phyloP scores from a whole-genome alignment of 2,888 invertebrate genomes.

The Yponomeuta cagnagella region DNA sequence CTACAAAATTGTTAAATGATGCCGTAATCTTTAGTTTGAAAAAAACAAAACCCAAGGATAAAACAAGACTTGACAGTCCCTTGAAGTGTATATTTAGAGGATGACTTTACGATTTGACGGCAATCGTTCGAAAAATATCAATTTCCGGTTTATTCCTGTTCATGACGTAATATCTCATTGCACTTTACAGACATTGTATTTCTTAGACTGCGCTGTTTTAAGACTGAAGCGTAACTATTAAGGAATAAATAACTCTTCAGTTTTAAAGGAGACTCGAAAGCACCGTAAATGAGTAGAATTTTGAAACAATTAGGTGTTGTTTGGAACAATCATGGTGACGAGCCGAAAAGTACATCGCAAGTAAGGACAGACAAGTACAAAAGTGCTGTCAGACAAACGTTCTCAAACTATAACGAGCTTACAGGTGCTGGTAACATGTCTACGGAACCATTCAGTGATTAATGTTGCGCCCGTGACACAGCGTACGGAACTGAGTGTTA shows the following conservation, averaged over 20 bases:
- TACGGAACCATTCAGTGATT: constrained; percentile 59
- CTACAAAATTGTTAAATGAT: too few species aligned
- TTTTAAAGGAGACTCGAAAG: too few species aligned
- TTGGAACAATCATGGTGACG: constrained; percentile 31
- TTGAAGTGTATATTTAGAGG: too few species aligned
- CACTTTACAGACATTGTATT: not conserved
- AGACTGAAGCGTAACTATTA: too few species aligned
- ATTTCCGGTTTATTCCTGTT: not conserved
- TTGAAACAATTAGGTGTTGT: not conserved
- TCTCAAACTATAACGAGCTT: constrained; percentile 30
- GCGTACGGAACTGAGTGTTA: constrained; percentile 30
- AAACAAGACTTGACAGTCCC: too few species aligned
- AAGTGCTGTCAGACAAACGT: constrained; percentile 40
- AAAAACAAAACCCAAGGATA: too few species aligned
- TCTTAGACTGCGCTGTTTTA: not conserved
- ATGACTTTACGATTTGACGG: not conserved
- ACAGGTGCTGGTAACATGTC: constrained; percentile 40
- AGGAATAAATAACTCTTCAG: too few species aligned
- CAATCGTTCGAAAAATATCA: constrained; percentile 3
- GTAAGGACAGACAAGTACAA: constrained; percentile 35
- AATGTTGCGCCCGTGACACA: constrained; percentile 57
- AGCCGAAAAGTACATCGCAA: constrained; percentile 29
- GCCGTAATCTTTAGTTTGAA: too few species aligned
- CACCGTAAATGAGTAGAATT: too few species aligned
- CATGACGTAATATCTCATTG: not conserved